Base-by-base conservation (phyloP, 2,797 vertebrate species). In the Enteromius fasciolatus region DNA sequence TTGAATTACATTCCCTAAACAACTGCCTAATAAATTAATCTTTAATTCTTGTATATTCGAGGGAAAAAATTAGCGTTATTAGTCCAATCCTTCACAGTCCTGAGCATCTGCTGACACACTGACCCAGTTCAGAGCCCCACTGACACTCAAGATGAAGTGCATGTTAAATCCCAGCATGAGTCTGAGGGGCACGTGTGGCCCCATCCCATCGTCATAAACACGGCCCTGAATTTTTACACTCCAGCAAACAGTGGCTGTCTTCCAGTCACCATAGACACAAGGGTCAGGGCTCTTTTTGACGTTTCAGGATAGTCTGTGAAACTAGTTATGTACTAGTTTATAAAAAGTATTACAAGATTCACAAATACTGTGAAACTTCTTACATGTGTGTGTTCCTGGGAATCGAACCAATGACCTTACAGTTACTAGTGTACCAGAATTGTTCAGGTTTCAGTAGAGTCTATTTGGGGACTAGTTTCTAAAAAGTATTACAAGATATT, bases 41-140 rank as follows among this genome's bases (percentile, higher is more conserved):
- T n/a, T n/a, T n/a, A n/a, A n/a, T n/a, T n/a, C n/a, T n/a, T n/a
- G n/a, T n/a, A n/a, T n/a, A n/a, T n/a, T n/a, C n/a, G n/a, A n/a
- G n/a, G n/a, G n/a, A n/a, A n/a, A n/a, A n/a, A n/a, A n/a, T n/a
- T n/a, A 33, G 10, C 61, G 48, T 25, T 59, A 61, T 46, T 46
- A 20, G 23, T 48, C 5, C 23, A 46, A 77, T 63, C 23, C 69
- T 5, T 33, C 23, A 69, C 3, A 36, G 52, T 61, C 25, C 52
- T 25, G 14, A 69, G 14, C 64, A 69, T 83, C 57, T 79, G 76
- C 87, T 84, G 83, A 84, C 85, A 81, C 77, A 89, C 78, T 88
- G 89, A 92, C 87, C 88, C 85, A 91, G 87, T 90, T 85, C 84
- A 84, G 64, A 69, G 83, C 81, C 81, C 85, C 20, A 73, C 31